Base-by-base conservation (phyloP, 2,888 invertebrate species). In the Parthenolecanium corni region DNA sequence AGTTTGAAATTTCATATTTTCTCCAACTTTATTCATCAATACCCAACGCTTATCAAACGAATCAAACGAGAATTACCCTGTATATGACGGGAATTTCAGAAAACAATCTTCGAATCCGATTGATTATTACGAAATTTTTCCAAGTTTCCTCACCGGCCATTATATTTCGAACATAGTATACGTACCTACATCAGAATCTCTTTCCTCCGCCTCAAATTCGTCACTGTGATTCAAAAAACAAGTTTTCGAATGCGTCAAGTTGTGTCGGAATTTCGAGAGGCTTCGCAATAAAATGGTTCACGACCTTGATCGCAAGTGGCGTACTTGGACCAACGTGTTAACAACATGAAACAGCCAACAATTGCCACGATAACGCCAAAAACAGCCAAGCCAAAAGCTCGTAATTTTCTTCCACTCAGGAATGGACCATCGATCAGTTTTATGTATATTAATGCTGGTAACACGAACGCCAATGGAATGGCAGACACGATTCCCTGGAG, bases 381-480 rank as follows among this genome's bases (percentile, higher is more conserved):
- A n/a, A 52, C 23, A 0, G 62, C 40, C 20, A 62, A 52, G 18
- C 51, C 11, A 25, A 62, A 12, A 12, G 62, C 51, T 12, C 40
- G 52, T 2, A 62, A 21, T 62, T 62, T 62, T 18, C 38, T 51
- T 16, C n/a, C 40, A 21, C 40, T 40, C 2, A 52, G 23, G 9
- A 62, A 58, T 25, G 81, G 79, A 18, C 85, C 86, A 66, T 84
- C 82, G 69, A 84, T 84, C 68, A 89, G 78, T 72, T 82, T 82
- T 66, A 89, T 78, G 70, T 86, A 89, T 69, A 86, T 85, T 14
- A 86, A 73, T 0, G 87, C 85, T 3, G 90, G 90, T 56, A 90
- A 76, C 66, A 90, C 81, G 73, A 86, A 90, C 12, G 89, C 89
- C 68, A 90, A 73, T 0, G 89, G 89, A 64, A 88, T 85, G 9